These are phyloP conservation scores for Rhinolophus sinicus DNA, from an alignment of 2,113 vertebrate genomes.

Conservation along the genomic window DNA sequence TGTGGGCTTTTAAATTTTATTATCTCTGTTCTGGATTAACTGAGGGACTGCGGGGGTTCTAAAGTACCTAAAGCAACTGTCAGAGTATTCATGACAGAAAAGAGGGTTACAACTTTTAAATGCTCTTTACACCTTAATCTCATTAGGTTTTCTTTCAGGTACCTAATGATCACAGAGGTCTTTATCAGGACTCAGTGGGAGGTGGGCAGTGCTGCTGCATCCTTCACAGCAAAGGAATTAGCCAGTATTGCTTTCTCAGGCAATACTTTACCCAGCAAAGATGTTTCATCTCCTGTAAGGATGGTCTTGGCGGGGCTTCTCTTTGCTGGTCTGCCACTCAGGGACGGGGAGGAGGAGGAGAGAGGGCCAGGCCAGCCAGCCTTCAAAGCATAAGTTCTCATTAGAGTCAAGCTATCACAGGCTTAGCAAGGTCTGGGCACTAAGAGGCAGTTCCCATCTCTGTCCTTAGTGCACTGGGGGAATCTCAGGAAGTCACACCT, in stretches of 20 bases:
- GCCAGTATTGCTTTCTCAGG: background rate
- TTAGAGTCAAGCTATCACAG: background rate
- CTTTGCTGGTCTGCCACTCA: background rate
- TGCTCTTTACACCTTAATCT: slow-evolving; percentile 65
- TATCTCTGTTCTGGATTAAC: slow-evolving; percentile 43
- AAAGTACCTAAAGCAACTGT: background rate
- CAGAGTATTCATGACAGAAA: background rate
- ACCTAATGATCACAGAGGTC: slow-evolving; percentile 54
- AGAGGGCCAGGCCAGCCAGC: background rate
- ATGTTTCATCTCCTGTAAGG: background rate
- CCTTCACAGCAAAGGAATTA: slow-evolving; percentile 14
- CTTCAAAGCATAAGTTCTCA: background rate
- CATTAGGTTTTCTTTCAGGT: slow-evolving; percentile 64
- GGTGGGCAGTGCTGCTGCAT: background rate
- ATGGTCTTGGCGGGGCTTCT: background rate
- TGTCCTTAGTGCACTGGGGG: background rate
- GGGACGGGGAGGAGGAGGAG: background rate
- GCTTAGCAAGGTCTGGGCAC: background rate
- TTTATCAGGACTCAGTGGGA: background rate
- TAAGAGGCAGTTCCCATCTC: background rate
- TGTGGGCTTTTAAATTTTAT: background rate
- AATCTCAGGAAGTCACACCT: background rate
- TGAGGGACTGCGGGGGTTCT: background rate
- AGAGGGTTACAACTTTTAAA: slow-evolving; percentile 24
- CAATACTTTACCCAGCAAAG: background rate